Evolutionary conservation across 2,888 invertebrate genomes (phyloP).

Genomic region (Chromoteleia sp.): DNA sequence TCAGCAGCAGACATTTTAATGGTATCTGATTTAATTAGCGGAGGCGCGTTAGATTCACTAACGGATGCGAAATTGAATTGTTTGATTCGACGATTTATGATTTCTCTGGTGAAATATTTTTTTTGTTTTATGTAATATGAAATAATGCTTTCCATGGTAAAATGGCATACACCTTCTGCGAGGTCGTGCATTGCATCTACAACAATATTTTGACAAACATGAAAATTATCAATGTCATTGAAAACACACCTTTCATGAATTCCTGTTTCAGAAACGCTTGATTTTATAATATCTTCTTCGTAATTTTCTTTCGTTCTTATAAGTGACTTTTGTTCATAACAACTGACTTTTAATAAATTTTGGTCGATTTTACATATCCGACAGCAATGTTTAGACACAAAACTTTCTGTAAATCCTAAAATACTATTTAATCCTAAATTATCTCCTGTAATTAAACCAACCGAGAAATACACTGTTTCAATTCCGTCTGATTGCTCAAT

Average conservation of each 20-base stretch:
- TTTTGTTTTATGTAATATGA: background rate
- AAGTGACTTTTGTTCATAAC: slow-evolving; percentile 12
- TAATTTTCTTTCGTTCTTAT: slow-evolving; percentile 29
- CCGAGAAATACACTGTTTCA: slow-evolving; percentile 40
- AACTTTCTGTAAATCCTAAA: slow-evolving; percentile 44
- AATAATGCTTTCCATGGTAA: slow-evolving; percentile 21
- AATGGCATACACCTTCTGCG: slow-evolving; percentile 20
- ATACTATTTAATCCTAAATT: slow-evolving; percentile 50
- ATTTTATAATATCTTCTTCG: slow-evolving; percentile 2
- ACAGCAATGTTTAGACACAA: slow-evolving; percentile 21
- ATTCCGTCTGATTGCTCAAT: slow-evolving; percentile 10
- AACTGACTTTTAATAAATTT: slow-evolving; percentile 7
- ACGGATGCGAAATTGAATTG: slow-evolving; percentile 10
- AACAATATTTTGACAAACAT: slow-evolving; percentile 24
- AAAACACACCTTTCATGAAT: slow-evolving; percentile 40
- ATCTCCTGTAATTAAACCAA: slow-evolving; percentile 48
- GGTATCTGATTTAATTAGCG: background rate
- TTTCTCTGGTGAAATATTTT: slow-evolving; percentile 2
- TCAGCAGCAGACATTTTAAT: slow-evolving; percentile 36
- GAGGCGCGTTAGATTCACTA: slow-evolving; percentile 3
- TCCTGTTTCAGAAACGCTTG: background rate
- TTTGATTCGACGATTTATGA: slow-evolving; percentile 11
- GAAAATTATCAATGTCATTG: slow-evolving; percentile 30
- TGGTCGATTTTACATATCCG: slow-evolving; percentile 11
- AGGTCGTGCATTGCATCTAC: slow-evolving; percentile 26